Percentiles rank a stretch among this genome's conserved stretches.
These are phyloP conservation scores for Theristicus caerulescens DNA, from an alignment of 2,113 vertebrate genomes.

Conservation along the genomic window DNA sequence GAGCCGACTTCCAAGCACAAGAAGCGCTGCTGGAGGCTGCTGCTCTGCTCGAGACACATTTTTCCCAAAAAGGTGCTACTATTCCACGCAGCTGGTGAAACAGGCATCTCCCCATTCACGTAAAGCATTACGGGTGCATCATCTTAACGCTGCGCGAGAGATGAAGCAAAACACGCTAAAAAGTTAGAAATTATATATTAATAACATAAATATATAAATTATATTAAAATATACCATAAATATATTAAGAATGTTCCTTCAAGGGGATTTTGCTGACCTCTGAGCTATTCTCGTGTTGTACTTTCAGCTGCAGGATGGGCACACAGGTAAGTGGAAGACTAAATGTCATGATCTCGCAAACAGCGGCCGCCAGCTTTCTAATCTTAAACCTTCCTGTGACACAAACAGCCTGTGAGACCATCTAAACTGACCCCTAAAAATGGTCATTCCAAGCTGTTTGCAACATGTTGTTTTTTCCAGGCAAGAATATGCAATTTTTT, in stretches of 20 bases:
- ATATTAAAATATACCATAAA: background rate
- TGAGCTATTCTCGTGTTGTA: background rate
- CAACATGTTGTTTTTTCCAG: background rate
- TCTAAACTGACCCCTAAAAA: background rate
- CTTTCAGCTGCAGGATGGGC: background rate
- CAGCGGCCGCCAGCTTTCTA: background rate
- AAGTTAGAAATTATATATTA: background rate
- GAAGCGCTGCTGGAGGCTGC: background rate
- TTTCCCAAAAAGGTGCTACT: background rate
- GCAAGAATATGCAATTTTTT: background rate
- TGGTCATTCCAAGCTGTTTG: background rate
- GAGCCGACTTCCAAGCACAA: background rate
- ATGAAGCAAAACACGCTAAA: background rate
- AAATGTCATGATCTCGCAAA: background rate
- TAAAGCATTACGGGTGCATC: accelerated
- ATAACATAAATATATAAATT: background rate
- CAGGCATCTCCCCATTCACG: background rate
- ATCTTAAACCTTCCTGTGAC: background rate
- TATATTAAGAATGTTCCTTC: background rate
- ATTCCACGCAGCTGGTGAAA: background rate
- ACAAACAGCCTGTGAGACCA: background rate
- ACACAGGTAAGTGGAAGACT: background rate
- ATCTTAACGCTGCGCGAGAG: background rate
- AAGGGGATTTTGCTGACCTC: background rate
- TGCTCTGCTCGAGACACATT: background rate